A percentile compares a stretch with the other conserved stretches of the same genome.
These are phyloP conservation scores for Tholera decimalis DNA, from an alignment of 2,888 invertebrate species.

Conservation along the genomic window DNA sequence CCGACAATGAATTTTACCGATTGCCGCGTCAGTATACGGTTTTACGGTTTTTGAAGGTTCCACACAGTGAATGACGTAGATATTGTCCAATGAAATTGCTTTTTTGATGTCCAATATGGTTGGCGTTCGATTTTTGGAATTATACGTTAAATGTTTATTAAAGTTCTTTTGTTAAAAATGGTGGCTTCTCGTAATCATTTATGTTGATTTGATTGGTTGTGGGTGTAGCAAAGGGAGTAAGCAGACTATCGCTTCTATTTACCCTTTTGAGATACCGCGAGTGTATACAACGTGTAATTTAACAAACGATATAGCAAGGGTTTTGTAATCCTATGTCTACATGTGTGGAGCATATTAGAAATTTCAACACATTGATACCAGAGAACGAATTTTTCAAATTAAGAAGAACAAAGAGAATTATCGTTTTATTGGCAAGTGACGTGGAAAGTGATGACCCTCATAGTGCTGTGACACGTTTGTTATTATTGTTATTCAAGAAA, in stretches of 20 bases:
- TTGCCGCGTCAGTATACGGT: conserved; percentile 66
- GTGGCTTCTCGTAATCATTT: conserved; percentile 7
- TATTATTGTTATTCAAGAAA: too few relatives aligned
- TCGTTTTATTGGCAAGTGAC: too few relatives aligned
- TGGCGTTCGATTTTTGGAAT: conserved; percentile 69
- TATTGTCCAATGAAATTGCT: conserved; percentile 79
- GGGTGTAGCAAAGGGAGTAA: background rate
- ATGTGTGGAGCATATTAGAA: too few relatives aligned
- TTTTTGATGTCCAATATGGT: conserved; percentile 77
- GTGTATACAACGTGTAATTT: too few relatives aligned
- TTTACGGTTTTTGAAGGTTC: conserved; percentile 65
- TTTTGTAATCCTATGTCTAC: too few relatives aligned
- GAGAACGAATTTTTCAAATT: too few relatives aligned
- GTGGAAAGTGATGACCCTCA: too few relatives aligned
- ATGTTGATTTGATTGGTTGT: conserved; percentile 10
- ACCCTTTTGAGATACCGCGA: background rate
- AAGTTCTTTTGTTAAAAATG: conserved; percentile 49
- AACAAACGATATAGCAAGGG: too few relatives aligned
- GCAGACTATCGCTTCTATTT: background rate
- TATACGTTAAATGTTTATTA: conserved; percentile 57
- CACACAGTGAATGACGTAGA: conserved; percentile 65
- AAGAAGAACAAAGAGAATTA: too few relatives aligned
- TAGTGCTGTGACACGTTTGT: too few relatives aligned
- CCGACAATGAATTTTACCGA: conserved; percentile 71
- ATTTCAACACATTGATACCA: too few relatives aligned